These are phyloP conservation scores for Anomalospiza imberbis DNA, from an alignment of 2,797 vertebrate genomes.

Conservation along the genomic window DNA sequence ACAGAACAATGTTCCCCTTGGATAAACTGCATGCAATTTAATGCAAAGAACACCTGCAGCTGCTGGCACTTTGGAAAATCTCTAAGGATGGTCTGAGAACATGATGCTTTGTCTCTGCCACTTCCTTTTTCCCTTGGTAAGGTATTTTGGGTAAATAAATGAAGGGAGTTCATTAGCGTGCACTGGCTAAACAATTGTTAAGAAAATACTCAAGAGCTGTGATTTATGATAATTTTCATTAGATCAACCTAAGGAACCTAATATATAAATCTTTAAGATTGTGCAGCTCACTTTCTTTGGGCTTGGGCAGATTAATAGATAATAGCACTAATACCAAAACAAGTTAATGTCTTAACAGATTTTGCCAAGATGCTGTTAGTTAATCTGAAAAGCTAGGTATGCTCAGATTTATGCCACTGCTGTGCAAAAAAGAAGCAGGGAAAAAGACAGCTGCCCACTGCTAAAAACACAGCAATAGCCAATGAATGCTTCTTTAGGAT, in stretches of 20 bases:
- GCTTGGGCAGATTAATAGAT: not conserved
- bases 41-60: not conserved
- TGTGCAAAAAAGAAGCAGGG: not conserved
- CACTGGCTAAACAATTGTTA: not conserved
- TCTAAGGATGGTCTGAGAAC: not conserved
- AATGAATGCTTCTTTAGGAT: not conserved
- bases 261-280: not conserved
- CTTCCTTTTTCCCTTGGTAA: not conserved
- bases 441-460: not conserved
- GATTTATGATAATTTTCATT: not conserved
- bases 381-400: not conserved
- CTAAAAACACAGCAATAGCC: not conserved
- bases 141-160: slow-evolving; percentile 5
- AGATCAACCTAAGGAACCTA: not conserved
- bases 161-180: not conserved
- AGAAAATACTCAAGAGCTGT: not conserved
- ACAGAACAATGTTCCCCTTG: not conserved
- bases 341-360: not conserved
- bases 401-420: not conserved
- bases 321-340: not conserved
- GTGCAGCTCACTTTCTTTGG: not conserved
- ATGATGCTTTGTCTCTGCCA: not conserved
- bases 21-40: not conserved
- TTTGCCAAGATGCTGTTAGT: not conserved
- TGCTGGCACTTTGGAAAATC: not conserved